Evolutionary conservation across 2,113 vertebrate genomes (phyloP).

Genomic region (Conger conger): DNA sequence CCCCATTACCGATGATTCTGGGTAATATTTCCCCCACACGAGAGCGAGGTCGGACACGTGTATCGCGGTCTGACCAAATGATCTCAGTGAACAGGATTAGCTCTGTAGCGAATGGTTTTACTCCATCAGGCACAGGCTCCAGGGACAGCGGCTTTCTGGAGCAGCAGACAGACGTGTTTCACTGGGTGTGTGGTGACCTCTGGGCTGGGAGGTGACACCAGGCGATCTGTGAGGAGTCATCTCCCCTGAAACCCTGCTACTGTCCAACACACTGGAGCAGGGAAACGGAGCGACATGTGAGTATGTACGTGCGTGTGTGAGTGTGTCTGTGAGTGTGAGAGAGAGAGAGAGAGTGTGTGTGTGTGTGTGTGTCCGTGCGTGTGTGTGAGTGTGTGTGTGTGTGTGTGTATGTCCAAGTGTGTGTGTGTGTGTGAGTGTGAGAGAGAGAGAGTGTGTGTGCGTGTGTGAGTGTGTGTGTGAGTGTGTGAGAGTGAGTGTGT

Average conservation of each 20-base stretch:
- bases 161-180: not conserved
- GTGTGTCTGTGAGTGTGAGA: not conserved
- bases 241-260: not conserved
- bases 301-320: not conserved
- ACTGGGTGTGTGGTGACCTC: not conserved
- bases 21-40: too few species aligned
- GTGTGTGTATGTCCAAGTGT: too few species aligned
- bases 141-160: not conserved
- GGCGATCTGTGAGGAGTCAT: not conserved
- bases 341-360: not conserved
- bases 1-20: too few species aligned
- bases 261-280: too few species aligned
- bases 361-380: not conserved
- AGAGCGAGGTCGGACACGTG: too few species aligned
- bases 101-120: not conserved
- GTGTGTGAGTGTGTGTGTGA: conserved; percentile 19
- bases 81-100: not conserved
- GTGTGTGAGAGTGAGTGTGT: not conserved
- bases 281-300: not conserved
- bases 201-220: not conserved
- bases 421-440: not conserved
- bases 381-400: not conserved
- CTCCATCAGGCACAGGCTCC: not conserved
- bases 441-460: not conserved
- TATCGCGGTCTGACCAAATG: not conserved